Conservation (phyloP, 1,140 invertebrate species). For the Hesperophylax magnus region DNA sequence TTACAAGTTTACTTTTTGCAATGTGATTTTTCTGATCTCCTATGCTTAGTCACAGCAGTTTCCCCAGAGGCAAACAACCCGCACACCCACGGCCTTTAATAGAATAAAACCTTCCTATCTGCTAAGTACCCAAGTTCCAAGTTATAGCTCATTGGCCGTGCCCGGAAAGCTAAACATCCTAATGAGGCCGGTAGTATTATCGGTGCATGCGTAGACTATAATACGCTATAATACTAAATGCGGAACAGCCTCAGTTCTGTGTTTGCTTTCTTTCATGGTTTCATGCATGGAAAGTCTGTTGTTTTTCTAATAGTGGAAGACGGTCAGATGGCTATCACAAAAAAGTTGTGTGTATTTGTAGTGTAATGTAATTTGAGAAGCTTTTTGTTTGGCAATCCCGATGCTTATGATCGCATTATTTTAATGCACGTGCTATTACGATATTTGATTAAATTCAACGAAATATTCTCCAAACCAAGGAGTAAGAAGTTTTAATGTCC, state of each 20-base stretch:
- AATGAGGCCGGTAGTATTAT: constrained; percentile 44
- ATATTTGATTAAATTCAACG: no score
- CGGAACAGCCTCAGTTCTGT: constrained; percentile 24
- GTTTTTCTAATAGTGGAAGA: constrained; percentile 19
- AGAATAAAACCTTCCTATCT: constrained; percentile 56
- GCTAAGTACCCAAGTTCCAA: constrained; percentile 1
- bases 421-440: no score
- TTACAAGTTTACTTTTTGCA: no score
- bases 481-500: no score
- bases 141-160: constrained; percentile 50
- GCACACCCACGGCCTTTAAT: constrained; percentile 38
- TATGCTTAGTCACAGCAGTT: no score
- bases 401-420: no score
- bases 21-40: no score
- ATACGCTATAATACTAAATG: not conserved
- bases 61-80: constrained; percentile 7
- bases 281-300: constrained; percentile 3
- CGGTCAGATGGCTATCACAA: constrained; percentile 19
- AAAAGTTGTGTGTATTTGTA: not conserved
- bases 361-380: no score
- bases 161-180: constrained; percentile 52
- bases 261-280: constrained; percentile 17
- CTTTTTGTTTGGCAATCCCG: no score
- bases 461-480: no score
- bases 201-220: constrained; percentile 33